phyloP scores from a whole-genome alignment of 2,113 vertebrate genomes.

The Otolemur garnettii region DNA sequence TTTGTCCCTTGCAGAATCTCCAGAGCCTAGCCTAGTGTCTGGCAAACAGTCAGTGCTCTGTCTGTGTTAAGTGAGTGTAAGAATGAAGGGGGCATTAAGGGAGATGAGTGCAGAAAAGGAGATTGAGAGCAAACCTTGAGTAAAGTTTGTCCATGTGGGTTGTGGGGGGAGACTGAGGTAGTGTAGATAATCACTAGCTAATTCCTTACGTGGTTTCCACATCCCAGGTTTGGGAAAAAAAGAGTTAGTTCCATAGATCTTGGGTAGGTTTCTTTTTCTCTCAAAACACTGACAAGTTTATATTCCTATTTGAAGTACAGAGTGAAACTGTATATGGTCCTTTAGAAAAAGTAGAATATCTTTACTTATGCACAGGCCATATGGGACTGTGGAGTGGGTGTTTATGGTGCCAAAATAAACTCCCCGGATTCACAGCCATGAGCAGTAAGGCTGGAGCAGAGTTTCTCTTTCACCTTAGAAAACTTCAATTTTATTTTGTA shows the following conservation, averaged over 20 bases:
- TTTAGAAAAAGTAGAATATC: slow-evolving; percentile 66
- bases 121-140: not conserved
- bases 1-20: not conserved
- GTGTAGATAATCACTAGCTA: not conserved
- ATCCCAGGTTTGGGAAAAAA: not conserved
- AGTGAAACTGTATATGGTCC: slow-evolving; percentile 44
- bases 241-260: not conserved
- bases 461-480: slow-evolving; percentile 75
- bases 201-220: not conserved
- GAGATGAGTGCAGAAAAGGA: not conserved
- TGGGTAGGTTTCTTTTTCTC: not conserved
- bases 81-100: not conserved
- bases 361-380: slow-evolving; percentile 57
- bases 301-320: slow-evolving; percentile 68
- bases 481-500: slow-evolving; percentile 78
- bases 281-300: slow-evolving; percentile 24
- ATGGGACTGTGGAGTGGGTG: slow-evolving; percentile 71
- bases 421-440: slow-evolving; percentile 52
- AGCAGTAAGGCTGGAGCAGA: slow-evolving; percentile 60
- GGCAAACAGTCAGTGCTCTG: not conserved
- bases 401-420: slow-evolving; percentile 74
- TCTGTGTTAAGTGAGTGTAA: not conserved
- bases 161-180: not conserved
- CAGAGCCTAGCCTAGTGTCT: not conserved
- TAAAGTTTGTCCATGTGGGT: not conserved